These are phyloP conservation scores for Apteryx owenii DNA, from an alignment of 2,113 vertebrate species.

Conservation along the genomic window DNA sequence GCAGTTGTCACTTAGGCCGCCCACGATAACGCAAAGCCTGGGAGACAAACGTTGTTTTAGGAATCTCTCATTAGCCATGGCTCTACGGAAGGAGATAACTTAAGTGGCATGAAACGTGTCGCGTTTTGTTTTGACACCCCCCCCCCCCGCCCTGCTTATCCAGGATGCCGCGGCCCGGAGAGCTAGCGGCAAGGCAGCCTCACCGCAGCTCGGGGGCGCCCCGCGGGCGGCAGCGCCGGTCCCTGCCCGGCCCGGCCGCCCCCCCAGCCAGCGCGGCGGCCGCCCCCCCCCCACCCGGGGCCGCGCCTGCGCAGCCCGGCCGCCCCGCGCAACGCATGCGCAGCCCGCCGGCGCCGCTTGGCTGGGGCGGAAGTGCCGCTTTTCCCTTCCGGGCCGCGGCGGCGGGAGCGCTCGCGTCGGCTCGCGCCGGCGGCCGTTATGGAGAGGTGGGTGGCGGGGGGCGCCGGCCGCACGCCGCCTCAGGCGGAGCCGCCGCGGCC, in stretches of 20 bases:
- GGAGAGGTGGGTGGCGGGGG: constrained; percentile 6
- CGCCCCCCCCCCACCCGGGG: rapidly evolving
- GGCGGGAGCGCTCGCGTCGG: background rate
- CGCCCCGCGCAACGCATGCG: background rate
- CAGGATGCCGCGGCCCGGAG: rapidly evolving
- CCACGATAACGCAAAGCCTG: background rate
- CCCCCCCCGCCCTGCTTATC: rapidly evolving
- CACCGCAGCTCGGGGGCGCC: too few relatives aligned
- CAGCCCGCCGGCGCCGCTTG: rapidly evolving
- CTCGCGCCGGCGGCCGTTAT: background rate
- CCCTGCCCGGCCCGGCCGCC: rapidly evolving
- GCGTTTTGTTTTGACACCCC: background rate
- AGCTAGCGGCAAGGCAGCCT: too few relatives aligned
- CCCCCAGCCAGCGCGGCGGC: too few relatives aligned
- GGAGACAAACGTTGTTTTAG: background rate
- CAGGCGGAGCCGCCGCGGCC: too few relatives aligned
- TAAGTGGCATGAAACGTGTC: rapidly evolving
- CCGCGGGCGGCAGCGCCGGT: too few relatives aligned
- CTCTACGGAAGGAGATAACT: background rate
- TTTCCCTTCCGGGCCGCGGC: background rate
- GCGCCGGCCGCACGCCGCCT: too few relatives aligned
- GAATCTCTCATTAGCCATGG: rapidly evolving
- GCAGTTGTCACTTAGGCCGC: rapidly evolving
- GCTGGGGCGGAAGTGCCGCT: background rate
- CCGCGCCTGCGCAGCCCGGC: rapidly evolving